Evolutionary conservation across 2,888 invertebrate genomes (phyloP), one percentile per base, ranked within the genome.

Genomic region (Sminthurides aquaticus): DNA sequence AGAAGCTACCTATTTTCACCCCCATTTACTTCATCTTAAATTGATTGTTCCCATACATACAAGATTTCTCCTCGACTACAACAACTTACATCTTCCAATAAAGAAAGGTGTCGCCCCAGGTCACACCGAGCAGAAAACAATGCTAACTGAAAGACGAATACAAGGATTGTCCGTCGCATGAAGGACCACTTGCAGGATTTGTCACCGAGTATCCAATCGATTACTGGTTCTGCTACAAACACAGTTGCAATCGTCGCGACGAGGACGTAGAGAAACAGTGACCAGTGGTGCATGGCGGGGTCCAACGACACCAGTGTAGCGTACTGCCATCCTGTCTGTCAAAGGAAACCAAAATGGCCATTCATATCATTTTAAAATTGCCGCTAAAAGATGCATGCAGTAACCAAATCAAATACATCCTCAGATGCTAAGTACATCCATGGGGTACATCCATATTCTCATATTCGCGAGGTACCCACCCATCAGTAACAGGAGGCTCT

Each of bases 301-400:
- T 68, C 68, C 18, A 66, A 54, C 3, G 56, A 59, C 18, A 66
- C 64, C 24, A 66, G 34, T 22, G 54, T 60, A 22, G 68, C 68
- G 27, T 64, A 68, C 28, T 68, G 64, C 68, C 68, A 68, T 18
- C 68, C 68, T 0, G 63, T 65, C 67, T 67, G 34, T 5, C 26
- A 18, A 55, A 49, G n/a, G 24, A 63, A 57, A 52, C 8, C 18
- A 59, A 3, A 48, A 18, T 15, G 18, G 18, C 15, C 48, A 18
- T 15, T 15, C 18, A 48, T 15, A 48, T 48, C 18, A 48, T 48
- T 48, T 48, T 15, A 15, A n/a, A n/a, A n/a, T n/a, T n/a, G n/a
- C n/a, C n/a, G n/a, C n/a, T n/a, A n/a, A n/a, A n/a, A n/a, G n/a
- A n/a, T n/a, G n/a, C n/a, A n/a, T n/a, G n/a, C n/a, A n/a, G n/a